Conservation (phyloP, 2,888 invertebrate genomes). For the Tholera decimalis region DNA sequence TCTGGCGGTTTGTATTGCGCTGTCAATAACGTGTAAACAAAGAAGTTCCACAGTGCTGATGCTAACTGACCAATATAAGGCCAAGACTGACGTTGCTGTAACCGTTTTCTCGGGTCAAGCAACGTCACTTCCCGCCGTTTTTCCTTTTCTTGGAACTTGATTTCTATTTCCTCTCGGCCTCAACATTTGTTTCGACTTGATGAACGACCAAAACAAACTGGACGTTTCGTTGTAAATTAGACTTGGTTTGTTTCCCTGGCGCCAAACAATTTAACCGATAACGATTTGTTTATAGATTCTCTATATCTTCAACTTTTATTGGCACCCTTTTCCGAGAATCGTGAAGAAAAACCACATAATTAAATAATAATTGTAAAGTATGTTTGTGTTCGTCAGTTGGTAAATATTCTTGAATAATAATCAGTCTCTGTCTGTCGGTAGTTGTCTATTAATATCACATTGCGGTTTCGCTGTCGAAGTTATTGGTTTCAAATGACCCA, state of each 20-base stretch:
- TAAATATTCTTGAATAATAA: constrained; percentile 65
- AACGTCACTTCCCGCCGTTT: constrained; percentile 51
- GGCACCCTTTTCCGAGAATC: constrained; percentile 18
- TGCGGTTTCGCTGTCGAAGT: constrained; percentile 84
- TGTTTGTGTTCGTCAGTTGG: constrained; percentile 35
- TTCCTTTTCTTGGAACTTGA: constrained; percentile 46
- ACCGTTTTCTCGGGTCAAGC: constrained; percentile 50
- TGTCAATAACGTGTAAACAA: constrained; percentile 62
- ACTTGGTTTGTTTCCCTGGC: constrained; percentile 59
- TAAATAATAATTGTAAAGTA: constrained; percentile 38
- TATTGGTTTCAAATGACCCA: constrained; percentile 87
- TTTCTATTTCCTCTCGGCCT: constrained; percentile 48
- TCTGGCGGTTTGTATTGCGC: constrained; percentile 46
- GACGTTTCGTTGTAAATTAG: constrained; percentile 65
- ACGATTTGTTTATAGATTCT: constrained; percentile 46
- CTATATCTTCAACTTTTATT: constrained; percentile 38
- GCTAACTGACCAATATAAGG: constrained; percentile 50
- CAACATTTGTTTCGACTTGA: constrained; percentile 61
- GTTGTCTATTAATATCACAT: constrained; percentile 80
- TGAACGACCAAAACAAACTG: constrained; percentile 66
- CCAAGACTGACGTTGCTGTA: constrained; percentile 40
- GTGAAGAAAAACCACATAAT: constrained; percentile 40
- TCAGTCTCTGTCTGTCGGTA: constrained; percentile 66
- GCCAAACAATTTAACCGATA: constrained; percentile 42
- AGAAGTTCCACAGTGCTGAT: constrained; percentile 52